Evolutionary conservation across 2,113 vertebrate genomes (phyloP).

Genomic region (Leiothrix lutea): DNA sequence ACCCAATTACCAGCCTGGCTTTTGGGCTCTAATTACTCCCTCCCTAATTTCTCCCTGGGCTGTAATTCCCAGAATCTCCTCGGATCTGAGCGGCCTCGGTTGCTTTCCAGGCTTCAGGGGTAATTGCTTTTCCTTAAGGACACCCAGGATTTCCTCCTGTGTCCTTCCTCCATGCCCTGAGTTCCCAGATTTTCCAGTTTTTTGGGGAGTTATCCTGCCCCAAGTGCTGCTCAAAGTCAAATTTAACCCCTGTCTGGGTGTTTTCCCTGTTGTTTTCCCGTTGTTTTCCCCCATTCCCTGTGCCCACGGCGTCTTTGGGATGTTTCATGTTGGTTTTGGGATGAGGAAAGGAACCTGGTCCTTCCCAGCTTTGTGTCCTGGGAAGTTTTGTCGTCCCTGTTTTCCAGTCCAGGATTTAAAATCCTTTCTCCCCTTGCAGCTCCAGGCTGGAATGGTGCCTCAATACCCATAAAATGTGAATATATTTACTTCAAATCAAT

Average conservation of each 20-base stretch:
- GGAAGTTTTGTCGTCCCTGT: background rate
- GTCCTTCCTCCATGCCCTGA: background rate
- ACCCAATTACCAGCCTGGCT: conserved; percentile 31
- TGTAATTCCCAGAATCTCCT: conserved; percentile 48
- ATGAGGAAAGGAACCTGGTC: background rate
- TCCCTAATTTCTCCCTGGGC: conserved; percentile 41
- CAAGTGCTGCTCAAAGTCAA: background rate
- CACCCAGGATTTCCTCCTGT: background rate
- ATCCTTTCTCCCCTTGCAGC: background rate
- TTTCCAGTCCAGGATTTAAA: background rate
- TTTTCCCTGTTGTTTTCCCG: accelerated
- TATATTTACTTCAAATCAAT: background rate
- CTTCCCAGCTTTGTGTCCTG: background rate
- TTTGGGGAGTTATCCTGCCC: background rate
- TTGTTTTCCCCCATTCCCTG: background rate
- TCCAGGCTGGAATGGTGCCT: background rate
- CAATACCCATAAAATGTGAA: background rate
- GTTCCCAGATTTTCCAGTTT: background rate
- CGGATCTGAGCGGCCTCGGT: background rate
- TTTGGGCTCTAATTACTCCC: conserved; percentile 48
- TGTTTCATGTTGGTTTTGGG: accelerated
- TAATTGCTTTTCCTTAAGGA: background rate
- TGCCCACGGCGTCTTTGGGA: accelerated
- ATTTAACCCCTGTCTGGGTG: accelerated
- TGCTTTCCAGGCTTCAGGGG: background rate